Evolutionary conservation across 2,888 invertebrate species (phyloP), one percentile per base, ranked within the genome.

Genomic region (Dolichomitus sp.): DNA sequence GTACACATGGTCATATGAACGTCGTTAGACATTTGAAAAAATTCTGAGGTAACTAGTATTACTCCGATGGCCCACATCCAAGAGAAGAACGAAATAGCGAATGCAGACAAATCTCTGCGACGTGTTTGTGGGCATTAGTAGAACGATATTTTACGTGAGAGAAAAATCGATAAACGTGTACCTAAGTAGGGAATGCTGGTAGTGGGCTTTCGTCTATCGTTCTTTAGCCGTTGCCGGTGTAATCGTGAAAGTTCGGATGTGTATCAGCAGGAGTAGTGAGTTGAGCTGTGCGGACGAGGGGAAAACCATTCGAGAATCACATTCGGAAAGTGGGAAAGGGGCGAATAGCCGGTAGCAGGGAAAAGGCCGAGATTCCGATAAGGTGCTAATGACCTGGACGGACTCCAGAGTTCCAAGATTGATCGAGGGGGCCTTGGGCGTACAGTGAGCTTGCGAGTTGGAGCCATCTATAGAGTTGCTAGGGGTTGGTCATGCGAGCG

Each of bases 321-420:
- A 84, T 80, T 75, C 40, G 82, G 42, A 69, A 52, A 66, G 80
- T 80, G 80, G 72, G 74, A 75, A 77, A 52, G 61, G 59, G 50
- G 19, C 27, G 61, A 76, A 80, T 57, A 73, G 61, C 57, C 73
- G 63, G 72, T 27, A 77, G 70, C 33, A 37, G 52, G 63, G 78
- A 83, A 83, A 85, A 79, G 81, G 76, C 84, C 72, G 75, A 83
- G 86, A 86, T 86, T 86, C 74, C 84, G 85, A 86, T 86, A 86
- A 86, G 85, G 85, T 86, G 86, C 85, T 84, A 85, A 86, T 86
- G 85, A 86, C 85, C 83, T 84, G 85, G 86, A 86, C 81, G 73
- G 80, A 79, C 72, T 84, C 83, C 85, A 80, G 81, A 78, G 85
- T 81, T 84, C 69, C 73, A 82, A 85, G 85, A 86, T 86, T 86